Evolutionary conservation across 1,140 invertebrate species (phyloP).

Genomic region (Megathymus violae): DNA sequence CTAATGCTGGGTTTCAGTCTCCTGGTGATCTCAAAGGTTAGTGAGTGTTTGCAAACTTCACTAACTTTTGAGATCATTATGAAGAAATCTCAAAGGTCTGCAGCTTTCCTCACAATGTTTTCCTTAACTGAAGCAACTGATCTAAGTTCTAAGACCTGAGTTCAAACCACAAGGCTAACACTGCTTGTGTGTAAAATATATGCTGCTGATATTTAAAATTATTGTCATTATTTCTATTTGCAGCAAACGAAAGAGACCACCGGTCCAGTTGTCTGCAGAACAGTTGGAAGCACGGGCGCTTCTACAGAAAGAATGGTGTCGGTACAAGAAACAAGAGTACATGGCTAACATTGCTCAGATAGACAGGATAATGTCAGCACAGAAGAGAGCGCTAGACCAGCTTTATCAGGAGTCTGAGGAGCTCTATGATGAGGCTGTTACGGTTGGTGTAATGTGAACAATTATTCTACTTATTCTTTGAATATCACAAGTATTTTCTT

Average conservation of each 20-base stretch:
- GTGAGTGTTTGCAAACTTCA: too few relatives aligned
- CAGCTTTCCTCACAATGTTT: too few relatives aligned
- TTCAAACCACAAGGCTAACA: too few relatives aligned
- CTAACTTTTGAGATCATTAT: too few relatives aligned
- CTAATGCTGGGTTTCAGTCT: too few relatives aligned
- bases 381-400: slow-evolving; percentile 90
- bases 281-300: slow-evolving; percentile 59
- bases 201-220: neutral
- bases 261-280: slow-evolving; percentile 47
- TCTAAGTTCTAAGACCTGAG: too few relatives aligned
- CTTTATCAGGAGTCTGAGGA: slow-evolving; percentile 91
- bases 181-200: too few relatives aligned
- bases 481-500: too few relatives aligned
- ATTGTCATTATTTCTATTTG: slow-evolving; percentile 29
- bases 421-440: slow-evolving; percentile 92
- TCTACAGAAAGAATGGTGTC: slow-evolving; percentile 89
- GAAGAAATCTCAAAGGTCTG: too few relatives aligned
- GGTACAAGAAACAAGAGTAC: slow-evolving; percentile 87
- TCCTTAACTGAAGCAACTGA: too few relatives aligned
- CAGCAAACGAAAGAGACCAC: slow-evolving; percentile 68
- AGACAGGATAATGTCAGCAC: slow-evolving; percentile 87
- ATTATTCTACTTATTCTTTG: too few relatives aligned
- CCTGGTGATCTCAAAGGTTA: too few relatives aligned
- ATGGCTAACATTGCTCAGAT: slow-evolving; percentile 87
- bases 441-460: slow-evolving; percentile 84